phyloP scores from a whole-genome alignment of 2,888 invertebrate species.

The Mythimna lalbum region DNA sequence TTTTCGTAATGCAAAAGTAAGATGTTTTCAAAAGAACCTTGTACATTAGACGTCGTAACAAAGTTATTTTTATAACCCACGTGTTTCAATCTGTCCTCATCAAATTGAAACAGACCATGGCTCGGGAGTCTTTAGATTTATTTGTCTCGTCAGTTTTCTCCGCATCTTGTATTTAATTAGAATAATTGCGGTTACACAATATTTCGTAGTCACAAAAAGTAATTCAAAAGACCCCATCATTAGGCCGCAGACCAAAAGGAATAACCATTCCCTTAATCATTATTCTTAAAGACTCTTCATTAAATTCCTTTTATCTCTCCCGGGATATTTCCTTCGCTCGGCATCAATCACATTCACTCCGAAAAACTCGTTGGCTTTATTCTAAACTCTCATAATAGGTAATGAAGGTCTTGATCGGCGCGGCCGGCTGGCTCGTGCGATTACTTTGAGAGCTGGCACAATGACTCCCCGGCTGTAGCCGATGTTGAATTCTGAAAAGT shows the following conservation, averaged over 20 bases:
- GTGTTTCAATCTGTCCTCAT: slow-evolving; percentile 41
- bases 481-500: slow-evolving; percentile 88
- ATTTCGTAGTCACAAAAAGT: slow-evolving; percentile 85
- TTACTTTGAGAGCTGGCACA: slow-evolving; percentile 88
- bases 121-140: slow-evolving; percentile 30
- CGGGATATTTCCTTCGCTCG: slow-evolving; percentile 89
- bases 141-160: slow-evolving; percentile 54
- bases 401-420: slow-evolving; percentile 89
- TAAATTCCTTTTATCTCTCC: slow-evolving; percentile 91
- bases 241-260: slow-evolving; percentile 88
- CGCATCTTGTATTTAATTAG: slow-evolving; percentile 76
- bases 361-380: slow-evolving; percentile 91
- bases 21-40: slow-evolving; percentile 19
- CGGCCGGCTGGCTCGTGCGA: slow-evolving; percentile 79
- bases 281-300: slow-evolving; percentile 91
- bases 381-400: slow-evolving; percentile 91
- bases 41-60: slow-evolving; percentile 24
- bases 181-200: slow-evolving; percentile 81
- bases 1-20: slow-evolving; percentile 27
- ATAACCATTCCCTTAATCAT: slow-evolving; percentile 90
- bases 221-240: slow-evolving; percentile 88
- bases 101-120: slow-evolving; percentile 43
- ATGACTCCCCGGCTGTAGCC: slow-evolving; percentile 87
- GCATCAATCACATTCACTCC: slow-evolving; percentile 91
- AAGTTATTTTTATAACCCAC: slow-evolving; percentile 45